These are phyloP conservation scores for Lepidochrysops patricia DNA, from an alignment of 2,888 invertebrate genomes.

Conservation along the genomic window DNA sequence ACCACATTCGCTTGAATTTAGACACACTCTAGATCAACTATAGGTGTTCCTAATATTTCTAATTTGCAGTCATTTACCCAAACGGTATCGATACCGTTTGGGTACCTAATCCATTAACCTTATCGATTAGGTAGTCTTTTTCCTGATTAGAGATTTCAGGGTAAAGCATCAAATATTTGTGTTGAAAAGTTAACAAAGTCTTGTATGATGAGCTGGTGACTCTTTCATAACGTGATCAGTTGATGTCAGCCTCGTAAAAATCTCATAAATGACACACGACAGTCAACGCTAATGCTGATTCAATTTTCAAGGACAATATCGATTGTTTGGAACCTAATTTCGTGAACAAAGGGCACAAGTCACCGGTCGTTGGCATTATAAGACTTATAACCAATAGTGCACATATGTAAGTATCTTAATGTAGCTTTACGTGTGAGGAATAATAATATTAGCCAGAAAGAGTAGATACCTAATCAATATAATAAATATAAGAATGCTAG, in stretches of 20 bases:
- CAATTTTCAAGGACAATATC: background rate
- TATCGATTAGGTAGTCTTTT: too few relatives aligned
- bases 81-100: too few relatives aligned
- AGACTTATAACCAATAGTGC: too few relatives aligned
- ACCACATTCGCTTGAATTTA: background rate
- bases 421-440: too few relatives aligned
- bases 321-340: background rate
- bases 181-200: background rate
- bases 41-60: too few relatives aligned
- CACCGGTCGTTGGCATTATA: background rate
- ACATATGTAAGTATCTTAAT: too few relatives aligned
- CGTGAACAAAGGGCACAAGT: background rate
- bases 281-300: background rate
- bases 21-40: background rate
- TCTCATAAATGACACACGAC: background rate
- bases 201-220: background rate
- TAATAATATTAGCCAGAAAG: too few relatives aligned
- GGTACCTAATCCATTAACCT: too few relatives aligned
- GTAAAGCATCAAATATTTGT: background rate
- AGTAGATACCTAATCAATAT: too few relatives aligned
- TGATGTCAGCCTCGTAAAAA: background rate
- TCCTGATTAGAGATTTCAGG: too few relatives aligned
- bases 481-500: too few relatives aligned
- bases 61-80: too few relatives aligned
- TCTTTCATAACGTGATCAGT: background rate